A percentile compares a stretch with the other conserved stretches of the same genome.
These are phyloP conservation scores for Palythoa grandiflora DNA, from an alignment of 92 coral and sea anemone species.

Conservation along the genomic window DNA sequence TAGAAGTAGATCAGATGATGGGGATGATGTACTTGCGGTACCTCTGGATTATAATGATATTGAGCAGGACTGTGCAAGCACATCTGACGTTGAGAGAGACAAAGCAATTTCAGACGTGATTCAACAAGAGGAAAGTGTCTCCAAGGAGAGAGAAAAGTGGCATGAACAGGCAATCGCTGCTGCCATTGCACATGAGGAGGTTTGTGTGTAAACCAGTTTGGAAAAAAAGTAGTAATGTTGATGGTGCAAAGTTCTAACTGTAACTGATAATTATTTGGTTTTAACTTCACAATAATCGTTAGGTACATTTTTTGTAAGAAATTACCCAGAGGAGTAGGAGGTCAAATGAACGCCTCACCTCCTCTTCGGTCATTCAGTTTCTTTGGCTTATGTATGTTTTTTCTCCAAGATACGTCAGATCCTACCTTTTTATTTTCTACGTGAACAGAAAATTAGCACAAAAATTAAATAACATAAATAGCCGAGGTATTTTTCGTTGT, in stretches of 20 bases:
- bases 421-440: too few relatives aligned
- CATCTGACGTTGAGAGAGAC: constrained; percentile 90
- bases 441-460: too few relatives aligned
- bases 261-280: too few relatives aligned
- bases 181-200: constrained; percentile 92
- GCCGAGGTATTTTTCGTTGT: too few relatives aligned
- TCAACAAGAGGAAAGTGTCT: constrained; percentile 86
- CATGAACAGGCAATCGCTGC: constrained; percentile 90
- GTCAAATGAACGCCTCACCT: too few relatives aligned
- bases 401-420: too few relatives aligned
- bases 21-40: constrained; percentile 68
- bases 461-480: too few relatives aligned
- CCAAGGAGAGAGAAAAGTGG: constrained; percentile 85
- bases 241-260: not conserved
- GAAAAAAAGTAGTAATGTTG: not conserved
- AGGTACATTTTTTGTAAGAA: too few relatives aligned
- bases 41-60: constrained; percentile 72
- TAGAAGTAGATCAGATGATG: constrained; percentile 39
- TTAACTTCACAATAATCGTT: too few relatives aligned
- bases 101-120: constrained; percentile 95
- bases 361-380: too few relatives aligned
- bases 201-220: not conserved
- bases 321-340: too few relatives aligned
- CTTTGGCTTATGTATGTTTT: too few relatives aligned
- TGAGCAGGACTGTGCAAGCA: constrained; percentile 74